Evolutionary conservation across 2,888 invertebrate genomes (phyloP).

Genomic region (Fabriciana adippe): DNA sequence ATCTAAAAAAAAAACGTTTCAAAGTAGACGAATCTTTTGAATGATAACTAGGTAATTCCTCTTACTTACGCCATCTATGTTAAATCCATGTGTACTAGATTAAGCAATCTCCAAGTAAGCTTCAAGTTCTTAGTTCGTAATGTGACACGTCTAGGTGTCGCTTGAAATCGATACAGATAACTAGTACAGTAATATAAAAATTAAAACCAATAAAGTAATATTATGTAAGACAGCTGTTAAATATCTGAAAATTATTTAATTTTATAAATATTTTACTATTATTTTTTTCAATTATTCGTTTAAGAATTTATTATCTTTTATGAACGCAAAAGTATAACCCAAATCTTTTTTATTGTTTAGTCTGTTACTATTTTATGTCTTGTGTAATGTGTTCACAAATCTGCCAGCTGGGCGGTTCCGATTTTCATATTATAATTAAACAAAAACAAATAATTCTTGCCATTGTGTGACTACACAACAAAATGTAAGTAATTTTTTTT

Average conservation of each 20-base stretch:
- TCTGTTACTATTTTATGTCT: slow-evolving; percentile 24
- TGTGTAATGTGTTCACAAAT: slow-evolving; percentile 33
- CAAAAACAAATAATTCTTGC: slow-evolving; percentile 35
- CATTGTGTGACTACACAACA: slow-evolving; percentile 39
- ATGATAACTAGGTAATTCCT: too few relatives aligned
- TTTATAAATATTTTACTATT: not conserved
- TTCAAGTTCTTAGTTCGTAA: too few relatives aligned
- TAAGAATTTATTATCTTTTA: not conserved
- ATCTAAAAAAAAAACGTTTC: too few relatives aligned
- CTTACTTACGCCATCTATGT: not conserved
- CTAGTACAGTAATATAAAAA: too few relatives aligned
- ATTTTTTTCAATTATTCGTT: not conserved
- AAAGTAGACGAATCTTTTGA: too few relatives aligned
- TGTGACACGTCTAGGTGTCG: slow-evolving; percentile 1
- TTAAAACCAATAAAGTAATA: too few relatives aligned
- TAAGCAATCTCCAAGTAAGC: too few relatives aligned
- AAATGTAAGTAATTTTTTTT: slow-evolving; percentile 47
- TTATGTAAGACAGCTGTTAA: not conserved
- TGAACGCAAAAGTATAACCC: slow-evolving; percentile 19
- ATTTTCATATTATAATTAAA: slow-evolving; percentile 51
- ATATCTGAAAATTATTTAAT: not conserved
- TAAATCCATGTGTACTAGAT: not conserved
- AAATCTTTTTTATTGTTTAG: slow-evolving; percentile 11
- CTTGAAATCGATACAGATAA: not conserved
- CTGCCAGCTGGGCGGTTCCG: slow-evolving; percentile 78